Percentiles rank a stretch among this genome's conserved stretches.
These are phyloP conservation scores for Ommatoiulus sabulosus DNA, from an alignment of 2,888 invertebrate species.

Conservation along the genomic window DNA sequence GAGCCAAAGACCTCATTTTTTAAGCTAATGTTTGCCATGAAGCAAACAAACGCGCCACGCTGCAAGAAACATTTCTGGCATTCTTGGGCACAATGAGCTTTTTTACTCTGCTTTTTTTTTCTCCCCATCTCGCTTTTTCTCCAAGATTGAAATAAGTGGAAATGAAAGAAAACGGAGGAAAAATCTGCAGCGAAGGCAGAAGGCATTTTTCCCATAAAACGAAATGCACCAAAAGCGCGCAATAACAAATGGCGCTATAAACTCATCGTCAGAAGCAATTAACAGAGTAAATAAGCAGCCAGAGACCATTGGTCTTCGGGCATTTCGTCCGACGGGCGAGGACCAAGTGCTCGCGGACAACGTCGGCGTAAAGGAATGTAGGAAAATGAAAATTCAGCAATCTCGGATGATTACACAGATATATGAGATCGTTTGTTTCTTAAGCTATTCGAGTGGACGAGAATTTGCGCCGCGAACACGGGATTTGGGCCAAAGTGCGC, in stretches of 20 bases:
- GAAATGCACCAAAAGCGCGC: slow-evolving; percentile 25
- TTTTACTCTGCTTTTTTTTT: background rate
- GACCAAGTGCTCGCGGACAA: background rate
- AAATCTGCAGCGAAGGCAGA: slow-evolving; percentile 8
- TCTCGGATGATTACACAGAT: slow-evolving; percentile 27
- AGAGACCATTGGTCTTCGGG: background rate
- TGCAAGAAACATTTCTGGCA: background rate
- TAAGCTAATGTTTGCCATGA: slow-evolving; percentile 43
- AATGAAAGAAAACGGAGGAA: slow-evolving; percentile 12
- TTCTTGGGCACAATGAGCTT: slow-evolving; percentile 44
- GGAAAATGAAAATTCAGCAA: slow-evolving; percentile 24
- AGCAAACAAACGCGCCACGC: slow-evolving; percentile 22
- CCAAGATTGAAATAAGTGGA: slow-evolving; percentile 34
- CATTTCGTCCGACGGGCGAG: background rate
- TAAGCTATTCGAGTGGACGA: slow-evolving; percentile 34
- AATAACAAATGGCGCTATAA: slow-evolving; percentile 26
- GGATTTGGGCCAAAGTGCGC: background rate
- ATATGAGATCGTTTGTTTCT: slow-evolving; percentile 34
- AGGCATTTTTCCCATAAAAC: slow-evolving; percentile 34
- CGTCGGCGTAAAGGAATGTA: background rate
- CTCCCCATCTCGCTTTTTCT: slow-evolving; percentile 25
- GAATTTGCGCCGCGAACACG: background rate
- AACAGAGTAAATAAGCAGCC: slow-evolving; percentile 25
- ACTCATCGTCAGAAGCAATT: slow-evolving; percentile 34
- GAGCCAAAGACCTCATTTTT: slow-evolving; percentile 40